A percentile compares a stretch with the other conserved stretches of the same genome.
These are phyloP conservation scores for Silurus meridionalis DNA, from an alignment of 2,113 vertebrate genomes.

Conservation along the genomic window DNA sequence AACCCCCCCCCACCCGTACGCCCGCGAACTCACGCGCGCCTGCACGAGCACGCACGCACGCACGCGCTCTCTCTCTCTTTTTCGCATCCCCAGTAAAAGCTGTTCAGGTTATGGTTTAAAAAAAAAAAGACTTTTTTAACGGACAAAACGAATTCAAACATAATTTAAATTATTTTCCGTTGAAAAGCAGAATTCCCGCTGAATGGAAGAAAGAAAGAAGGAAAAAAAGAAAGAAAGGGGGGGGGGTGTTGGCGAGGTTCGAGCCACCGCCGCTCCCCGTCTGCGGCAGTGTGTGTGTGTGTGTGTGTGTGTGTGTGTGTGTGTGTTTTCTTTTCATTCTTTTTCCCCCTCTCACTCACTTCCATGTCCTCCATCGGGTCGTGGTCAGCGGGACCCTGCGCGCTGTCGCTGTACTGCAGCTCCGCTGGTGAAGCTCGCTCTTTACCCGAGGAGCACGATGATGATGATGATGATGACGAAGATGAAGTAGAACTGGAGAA, in stretches of 20 bases:
- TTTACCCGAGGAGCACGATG: neutral
- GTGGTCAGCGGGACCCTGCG: conserved; percentile 71
- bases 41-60: neutral
- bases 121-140: neutral
- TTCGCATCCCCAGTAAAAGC: neutral
- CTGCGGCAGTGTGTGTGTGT: conserved; percentile 72
- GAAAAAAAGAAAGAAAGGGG: neutral
- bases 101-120: neutral
- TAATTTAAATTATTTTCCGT: neutral
- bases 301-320: conserved; percentile 66
- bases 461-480: neutral
- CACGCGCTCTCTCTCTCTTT: neutral
- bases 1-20: neutral
- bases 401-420: conserved; percentile 75
- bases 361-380: conserved; percentile 71
- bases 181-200: neutral
- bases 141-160: neutral
- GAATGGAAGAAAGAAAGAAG: neutral
- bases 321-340: conserved; percentile 42
- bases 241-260: conserved; percentile 57
- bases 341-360: conserved; percentile 50
- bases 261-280: conserved; percentile 77
- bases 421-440: conserved; percentile 74
- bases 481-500: neutral
- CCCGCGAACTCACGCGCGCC: neutral